Evolutionary conservation across 2,888 invertebrate species (phyloP).

Genomic region (Embidobia sp.): DNA sequence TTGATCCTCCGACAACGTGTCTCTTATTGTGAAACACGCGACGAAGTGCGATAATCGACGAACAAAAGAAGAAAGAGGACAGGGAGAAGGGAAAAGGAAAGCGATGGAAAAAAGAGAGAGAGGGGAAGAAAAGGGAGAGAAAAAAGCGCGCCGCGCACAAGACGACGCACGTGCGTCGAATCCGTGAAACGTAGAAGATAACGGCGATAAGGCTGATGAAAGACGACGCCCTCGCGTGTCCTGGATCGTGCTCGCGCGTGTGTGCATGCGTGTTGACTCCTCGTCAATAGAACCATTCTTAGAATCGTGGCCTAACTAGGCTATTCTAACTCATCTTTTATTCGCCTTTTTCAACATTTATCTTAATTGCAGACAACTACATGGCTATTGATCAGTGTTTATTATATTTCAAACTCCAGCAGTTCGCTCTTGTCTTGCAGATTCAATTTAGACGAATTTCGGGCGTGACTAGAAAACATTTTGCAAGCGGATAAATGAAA

Average conservation of each 20-base stretch:
- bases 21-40: constrained; percentile 27
- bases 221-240: constrained; percentile 61
- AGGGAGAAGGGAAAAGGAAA: constrained; percentile 11
- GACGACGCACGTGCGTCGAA: constrained; percentile 57
- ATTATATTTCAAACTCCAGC: too few relatives aligned
- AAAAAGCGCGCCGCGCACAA: constrained; percentile 4
- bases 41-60: constrained; percentile 5
- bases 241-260: constrained; percentile 34
- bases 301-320: constrained; percentile 53
- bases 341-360: constrained; percentile 45
- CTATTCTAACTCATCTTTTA: constrained; percentile 52
- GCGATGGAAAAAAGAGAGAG: background rate
- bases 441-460: too few relatives aligned
- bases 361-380: constrained; percentile 41
- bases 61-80: background rate
- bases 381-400: too few relatives aligned
- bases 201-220: constrained; percentile 50
- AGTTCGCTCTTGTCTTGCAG: too few relatives aligned
- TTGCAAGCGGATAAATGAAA: too few relatives aligned
- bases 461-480: too few relatives aligned
- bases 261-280: constrained; percentile 35
- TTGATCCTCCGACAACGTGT: constrained; percentile 17
- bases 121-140: constrained; percentile 4
- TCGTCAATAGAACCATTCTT: constrained; percentile 56
- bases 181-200: constrained; percentile 47